Evolutionary conservation across 2,888 invertebrate species (phyloP).

Genomic region (Osmoderma eremita): DNA sequence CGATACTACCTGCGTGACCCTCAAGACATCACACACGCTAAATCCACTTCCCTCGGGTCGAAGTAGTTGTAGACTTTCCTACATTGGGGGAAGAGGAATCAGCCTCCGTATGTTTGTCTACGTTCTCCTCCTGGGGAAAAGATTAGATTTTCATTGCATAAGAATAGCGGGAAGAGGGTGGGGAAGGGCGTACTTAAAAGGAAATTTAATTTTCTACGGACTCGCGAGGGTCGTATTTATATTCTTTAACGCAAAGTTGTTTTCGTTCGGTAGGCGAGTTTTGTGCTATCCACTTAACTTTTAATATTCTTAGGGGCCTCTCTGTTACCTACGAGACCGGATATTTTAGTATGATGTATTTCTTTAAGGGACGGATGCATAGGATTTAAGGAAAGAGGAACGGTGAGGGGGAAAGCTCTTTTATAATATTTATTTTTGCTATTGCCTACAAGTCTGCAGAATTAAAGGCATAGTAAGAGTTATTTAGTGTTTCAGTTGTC

Average conservation of each 20-base stretch:
- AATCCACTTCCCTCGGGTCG: conserved; percentile 1
- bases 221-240: conserved; percentile 1
- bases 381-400: no score
- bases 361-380: background rate
- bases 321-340: background rate
- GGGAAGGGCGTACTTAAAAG: conserved; percentile 4
- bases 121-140: conserved; percentile 16
- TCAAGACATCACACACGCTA: conserved; percentile 8
- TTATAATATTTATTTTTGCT: no score
- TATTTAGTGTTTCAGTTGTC: no score
- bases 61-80: conserved; percentile 1
- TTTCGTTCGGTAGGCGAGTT: background rate
- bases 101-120: background rate
- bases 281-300: conserved; percentile 13
- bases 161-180: background rate
- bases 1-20: conserved; percentile 21
- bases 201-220: conserved; percentile 29
- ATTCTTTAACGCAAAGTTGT: conserved; percentile 8
- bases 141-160: conserved; percentile 20
- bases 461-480: no score
- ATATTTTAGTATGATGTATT: conserved; percentile 3
- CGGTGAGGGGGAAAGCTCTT: no score
- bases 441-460: no score
- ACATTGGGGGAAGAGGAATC: background rate
- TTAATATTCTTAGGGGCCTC: conserved; percentile 19